A percentile compares a stretch with the other conserved stretches of the same genome.
These are phyloP conservation scores for Drosophila ogumai DNA, from an alignment of 1,140 invertebrate species.

Conservation along the genomic window DNA sequence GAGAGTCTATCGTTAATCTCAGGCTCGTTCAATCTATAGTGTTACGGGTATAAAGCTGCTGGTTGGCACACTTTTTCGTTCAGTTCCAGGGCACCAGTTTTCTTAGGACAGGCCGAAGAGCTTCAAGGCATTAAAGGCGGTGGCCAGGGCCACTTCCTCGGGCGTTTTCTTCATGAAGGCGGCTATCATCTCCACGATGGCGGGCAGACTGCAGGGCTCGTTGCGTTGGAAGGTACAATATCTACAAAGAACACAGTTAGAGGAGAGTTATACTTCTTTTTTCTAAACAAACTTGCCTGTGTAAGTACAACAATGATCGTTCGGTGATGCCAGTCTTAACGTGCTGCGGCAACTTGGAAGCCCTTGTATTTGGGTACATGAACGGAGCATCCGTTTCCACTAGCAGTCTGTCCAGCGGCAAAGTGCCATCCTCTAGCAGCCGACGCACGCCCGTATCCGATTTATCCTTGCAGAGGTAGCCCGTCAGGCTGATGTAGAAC, in stretches of 20 bases:
- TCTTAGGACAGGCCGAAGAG: conserved; percentile 93
- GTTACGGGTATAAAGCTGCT: conserved; percentile 31
- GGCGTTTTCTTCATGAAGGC: conserved; percentile 94
- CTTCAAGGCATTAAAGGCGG: conserved; percentile 97
- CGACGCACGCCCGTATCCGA: conserved; percentile 94
- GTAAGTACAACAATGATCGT: conserved; percentile 87
- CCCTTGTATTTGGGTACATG: conserved; percentile 97
- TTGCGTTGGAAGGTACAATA: conserved; percentile 98
- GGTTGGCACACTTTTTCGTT: conserved; percentile 58
- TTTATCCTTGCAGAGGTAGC: conserved; percentile 90
- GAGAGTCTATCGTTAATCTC: conserved; percentile 76
- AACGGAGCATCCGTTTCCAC: conserved; percentile 97
- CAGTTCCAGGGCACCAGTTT: conserved; percentile 12
- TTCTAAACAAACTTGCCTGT: conserved; percentile 58
- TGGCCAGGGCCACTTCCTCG: conserved; percentile 95
- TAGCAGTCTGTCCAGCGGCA: conserved; percentile 93
- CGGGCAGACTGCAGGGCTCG: conserved; percentile 96
- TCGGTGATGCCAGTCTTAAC: conserved; percentile 95
- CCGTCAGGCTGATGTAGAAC: conserved; percentile 94
- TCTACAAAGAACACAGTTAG: conserved; percentile 83
- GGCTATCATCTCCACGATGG: conserved; percentile 96
- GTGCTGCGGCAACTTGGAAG: conserved; percentile 94
- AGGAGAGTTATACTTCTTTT: background rate
- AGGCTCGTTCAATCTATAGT: conserved; percentile 60
- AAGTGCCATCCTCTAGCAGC: conserved; percentile 91